A percentile compares a stretch with the other conserved stretches of the same genome.
phyloP scores from a whole-genome alignment of 2,797 vertebrate species.

The Hemibagrus guttatus region DNA sequence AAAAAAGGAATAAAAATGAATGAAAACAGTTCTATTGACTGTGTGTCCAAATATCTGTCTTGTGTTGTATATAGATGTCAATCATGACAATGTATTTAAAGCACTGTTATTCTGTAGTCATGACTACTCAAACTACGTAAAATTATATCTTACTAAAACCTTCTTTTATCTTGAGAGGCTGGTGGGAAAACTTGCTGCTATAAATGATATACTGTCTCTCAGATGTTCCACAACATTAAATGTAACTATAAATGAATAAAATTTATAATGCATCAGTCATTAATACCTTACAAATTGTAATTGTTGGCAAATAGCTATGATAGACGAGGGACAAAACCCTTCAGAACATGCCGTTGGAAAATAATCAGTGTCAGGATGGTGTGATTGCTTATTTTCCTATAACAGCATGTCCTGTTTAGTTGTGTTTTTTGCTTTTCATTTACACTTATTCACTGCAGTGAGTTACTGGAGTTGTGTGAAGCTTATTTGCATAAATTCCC shows the following conservation, averaged over 20 bases:
- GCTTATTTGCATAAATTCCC: not conserved
- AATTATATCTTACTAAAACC: not conserved
- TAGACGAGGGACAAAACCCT: not conserved
- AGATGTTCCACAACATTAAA: not conserved
- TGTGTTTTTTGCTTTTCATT: not conserved
- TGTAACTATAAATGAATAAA: not conserved
- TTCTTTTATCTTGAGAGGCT: not conserved
- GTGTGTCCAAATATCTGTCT: not conserved
- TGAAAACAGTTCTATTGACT: not conserved
- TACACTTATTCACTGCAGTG: not conserved
- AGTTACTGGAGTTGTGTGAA: not conserved
- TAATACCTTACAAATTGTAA: not conserved
- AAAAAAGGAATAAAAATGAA: not conserved
- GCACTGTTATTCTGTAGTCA: not conserved
- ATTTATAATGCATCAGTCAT: not conserved
- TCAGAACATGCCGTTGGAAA: no score
- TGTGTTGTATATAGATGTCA: no score
- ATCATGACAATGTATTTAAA: not conserved
- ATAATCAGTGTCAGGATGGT: not conserved
- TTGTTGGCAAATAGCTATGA: not conserved
- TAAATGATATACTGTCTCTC: not conserved
- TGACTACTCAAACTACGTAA: not conserved
- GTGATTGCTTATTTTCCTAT: not conserved
- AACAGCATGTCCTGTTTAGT: not conserved
- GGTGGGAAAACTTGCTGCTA: not conserved